Evolutionary conservation across 1,140 invertebrate genomes (phyloP).

Genomic region (Scaptodrosophila lebanonensis): DNA sequence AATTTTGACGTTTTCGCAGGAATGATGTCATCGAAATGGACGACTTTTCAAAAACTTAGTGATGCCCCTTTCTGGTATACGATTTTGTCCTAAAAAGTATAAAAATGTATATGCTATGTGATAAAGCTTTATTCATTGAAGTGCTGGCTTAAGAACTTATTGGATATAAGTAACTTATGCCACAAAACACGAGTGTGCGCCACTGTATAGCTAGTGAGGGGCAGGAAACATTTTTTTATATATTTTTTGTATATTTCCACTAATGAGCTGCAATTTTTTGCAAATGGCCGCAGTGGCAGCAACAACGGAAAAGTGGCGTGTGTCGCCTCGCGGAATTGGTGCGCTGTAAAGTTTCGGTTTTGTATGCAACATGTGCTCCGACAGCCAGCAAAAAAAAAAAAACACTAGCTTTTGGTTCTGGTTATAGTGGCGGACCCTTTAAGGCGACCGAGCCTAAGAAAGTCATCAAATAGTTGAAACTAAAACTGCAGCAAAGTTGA

Average conservation of each 20-base stretch:
- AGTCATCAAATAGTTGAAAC: conserved; percentile 57
- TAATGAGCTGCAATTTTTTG: conserved; percentile 71
- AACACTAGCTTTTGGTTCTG: not conserved
- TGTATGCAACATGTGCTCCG: conserved; percentile 26
- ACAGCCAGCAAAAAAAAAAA: conserved; percentile 1
- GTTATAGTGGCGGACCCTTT: conserved; percentile 34
- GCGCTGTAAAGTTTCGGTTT: conserved; percentile 35
- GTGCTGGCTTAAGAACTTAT: too few relatives aligned
- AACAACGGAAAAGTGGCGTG: conserved; percentile 30
- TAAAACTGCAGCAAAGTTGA: conserved; percentile 42
- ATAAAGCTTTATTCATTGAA: too few relatives aligned
- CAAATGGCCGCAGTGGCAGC: conserved; percentile 41
- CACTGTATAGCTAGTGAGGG: too few relatives aligned
- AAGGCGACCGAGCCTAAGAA: conserved; percentile 53
- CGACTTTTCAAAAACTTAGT: too few relatives aligned
- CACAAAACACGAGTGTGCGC: too few relatives aligned
- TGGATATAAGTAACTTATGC: too few relatives aligned
- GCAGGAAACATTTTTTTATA: not conserved
- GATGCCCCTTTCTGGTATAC: too few relatives aligned
- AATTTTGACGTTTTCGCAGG: too few relatives aligned
- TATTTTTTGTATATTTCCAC: conserved; percentile 35
- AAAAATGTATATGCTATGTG: too few relatives aligned
- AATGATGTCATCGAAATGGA: too few relatives aligned
- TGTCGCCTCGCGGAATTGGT: conserved; percentile 29
- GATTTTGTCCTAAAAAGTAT: too few relatives aligned